Evolutionary conservation across 2,888 invertebrate species (phyloP).

Genomic region (Alsophila aescularia): DNA sequence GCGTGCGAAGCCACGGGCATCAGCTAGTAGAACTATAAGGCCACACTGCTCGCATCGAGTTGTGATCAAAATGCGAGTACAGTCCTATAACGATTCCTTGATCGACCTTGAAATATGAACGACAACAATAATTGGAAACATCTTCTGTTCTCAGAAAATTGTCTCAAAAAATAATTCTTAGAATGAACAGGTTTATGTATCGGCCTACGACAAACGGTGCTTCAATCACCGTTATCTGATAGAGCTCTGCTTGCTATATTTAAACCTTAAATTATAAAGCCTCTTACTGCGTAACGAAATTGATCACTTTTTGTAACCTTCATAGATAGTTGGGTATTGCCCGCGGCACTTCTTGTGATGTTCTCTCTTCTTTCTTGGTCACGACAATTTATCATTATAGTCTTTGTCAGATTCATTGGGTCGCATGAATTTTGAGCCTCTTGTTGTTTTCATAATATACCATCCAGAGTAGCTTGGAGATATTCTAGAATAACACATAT

Average conservation of each 20-base stretch:
- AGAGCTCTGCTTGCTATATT: constrained; percentile 7
- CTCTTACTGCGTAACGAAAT: background rate
- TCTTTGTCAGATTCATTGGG: too few relatives aligned
- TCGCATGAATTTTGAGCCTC: too few relatives aligned
- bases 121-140: background rate
- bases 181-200: constrained; percentile 2
- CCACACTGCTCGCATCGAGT: too few relatives aligned
- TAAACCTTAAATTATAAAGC: background rate
- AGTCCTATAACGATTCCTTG: constrained; percentile 47
- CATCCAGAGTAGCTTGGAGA: too few relatives aligned
- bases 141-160: background rate
- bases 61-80: too few relatives aligned
- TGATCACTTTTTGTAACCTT: background rate
- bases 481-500: too few relatives aligned
- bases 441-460: too few relatives aligned
- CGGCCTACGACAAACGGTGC: background rate
- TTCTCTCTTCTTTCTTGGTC: too few relatives aligned
- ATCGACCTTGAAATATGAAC: background rate
- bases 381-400: too few relatives aligned
- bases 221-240: constrained; percentile 30
- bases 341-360: background rate
- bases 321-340: background rate
- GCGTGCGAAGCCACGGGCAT: too few relatives aligned
- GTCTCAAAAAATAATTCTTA: background rate
- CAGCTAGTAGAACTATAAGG: too few relatives aligned